Base-by-base conservation (phyloP, 64 coral and sea anemone genomes). In the Hydrozoanthus tunicans region DNA sequence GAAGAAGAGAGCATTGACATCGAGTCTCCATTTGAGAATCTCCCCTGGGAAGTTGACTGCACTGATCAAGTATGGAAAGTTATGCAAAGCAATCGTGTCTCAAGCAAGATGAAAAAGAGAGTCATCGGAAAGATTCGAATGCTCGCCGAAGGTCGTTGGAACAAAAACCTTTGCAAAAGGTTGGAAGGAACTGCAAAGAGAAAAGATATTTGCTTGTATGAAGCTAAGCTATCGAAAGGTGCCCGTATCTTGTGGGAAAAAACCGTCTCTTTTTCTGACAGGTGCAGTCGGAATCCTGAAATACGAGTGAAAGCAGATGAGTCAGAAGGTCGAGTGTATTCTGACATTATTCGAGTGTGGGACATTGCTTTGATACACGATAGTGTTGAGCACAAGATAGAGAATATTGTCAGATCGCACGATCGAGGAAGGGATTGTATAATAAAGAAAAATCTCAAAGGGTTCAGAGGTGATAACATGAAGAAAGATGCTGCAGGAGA, bases 311-410 rank as follows among this genome's bases (percentile, higher is more conserved):
- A 94, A 27, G 72, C 12, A 63, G 0, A 53, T 9, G 9, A 79
- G 23, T 90, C 89, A 68, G 59, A 90, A 56, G 96, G 96, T 89
- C 79, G 73, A 17, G 83, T 98, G 7, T 98, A 98, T 73, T 92
- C 93, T 9, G 96, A 98, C 25, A 98, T 98, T 53, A 98, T 98
- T 83, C 93, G 96, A 58, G 96, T 98, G 9, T 98, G 96, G 96
- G 93, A 94, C 59, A 94, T 98, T 56, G 96, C 91, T 17, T 91
- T 94, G 59, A 90, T 72, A 68, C 93, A 98, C 55, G 79, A 90
- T 73, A 91, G 83, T 26, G 78, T 98, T 74, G 72, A 98, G 20
- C 93, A 79, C 59, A 89, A 89, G 15, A 94, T 98, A 67, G 85
- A 94, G 5, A 92, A 86, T 51, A 92, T 98, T 66, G 93, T 90